Evolutionary conservation across 2,888 invertebrate species (phyloP), one percentile per base, ranked within the genome.

Genomic region (Meiosimyza decipiens): DNA sequence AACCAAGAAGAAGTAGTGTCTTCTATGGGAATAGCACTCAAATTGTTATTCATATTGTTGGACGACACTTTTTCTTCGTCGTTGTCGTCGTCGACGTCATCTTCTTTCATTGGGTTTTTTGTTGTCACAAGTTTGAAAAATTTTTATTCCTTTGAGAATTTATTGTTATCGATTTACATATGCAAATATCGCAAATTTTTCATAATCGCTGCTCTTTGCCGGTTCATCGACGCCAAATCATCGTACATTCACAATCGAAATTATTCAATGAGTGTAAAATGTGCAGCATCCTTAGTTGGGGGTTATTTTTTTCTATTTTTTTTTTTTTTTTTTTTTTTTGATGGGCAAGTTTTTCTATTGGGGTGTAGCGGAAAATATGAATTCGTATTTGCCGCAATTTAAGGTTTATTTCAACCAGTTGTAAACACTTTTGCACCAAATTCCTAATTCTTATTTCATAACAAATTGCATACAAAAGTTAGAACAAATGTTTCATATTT

Each of bases 111-210:
- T 22, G 28, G n/a, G 11, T 64, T 64, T 49, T 13, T 49, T 54
- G n/a, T 9, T 54, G 18, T 54, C 55, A 54, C 55, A 54, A n/a
- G 64, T 49, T 59, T 68, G 18, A 68, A 72, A 71, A 74, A 76
- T 74, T 73, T 73, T 72, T 67, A 49, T 57, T 55, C 52, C 62
- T 79, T 79, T 78, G 80, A 77, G 80, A 84, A 85, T 85, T 85
- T 84, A 83, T 85, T 81, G 81, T 82, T 82, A 82, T 82, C 82
- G 83, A 84, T 85, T 85, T 85, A 82, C 85, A 84, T 85, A 85
- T 85, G 84, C 85, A 85, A 85, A 84, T 85, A 83, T 80, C 79
- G 82, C 80, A 81, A 84, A 85, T 85, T 84, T 85, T 85, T 85
- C 85, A 84, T 84, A 83, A 82, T 82, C 82, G 79, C 77, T 74